Base-by-base conservation (phyloP, 1,140 invertebrate genomes). In the Phthorimaea operculella region DNA sequence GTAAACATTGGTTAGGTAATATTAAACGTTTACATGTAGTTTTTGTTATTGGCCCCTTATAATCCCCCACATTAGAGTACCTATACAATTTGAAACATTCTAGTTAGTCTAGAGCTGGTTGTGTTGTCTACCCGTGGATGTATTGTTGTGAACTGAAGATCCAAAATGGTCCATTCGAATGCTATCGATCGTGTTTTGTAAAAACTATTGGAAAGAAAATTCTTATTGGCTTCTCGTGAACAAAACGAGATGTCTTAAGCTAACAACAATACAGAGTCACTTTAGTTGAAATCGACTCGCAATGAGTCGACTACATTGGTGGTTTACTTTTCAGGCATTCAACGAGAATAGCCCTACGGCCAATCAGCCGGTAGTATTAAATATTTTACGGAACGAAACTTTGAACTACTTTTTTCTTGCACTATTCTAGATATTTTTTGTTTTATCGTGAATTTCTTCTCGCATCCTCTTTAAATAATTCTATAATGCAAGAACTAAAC, bases 331-430 rank as follows among this genome's bases (percentile, higher is more conserved):
- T 87, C 88, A 89, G 88, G 87, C 87, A 80, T 89, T 86, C 85
- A 87, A 83, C 88, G 87, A 88, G 86, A 89, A 88, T 89, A 90
- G 89, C 86, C 88, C 90, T 83, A 87, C 88, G 85, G 87, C 87
- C 83, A 88, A 87, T 87, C 87, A 89, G 87, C 88, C 88, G 88
- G 89, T 90, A 90, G 83, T 87, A 87, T 84, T 84, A 72, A 75
- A 77, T 79, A 79, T 76, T 81, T 79, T 83, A 85, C 72, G 76
- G 79, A 85, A 79, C 81, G 79, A 82, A 76, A 73, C 58, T 78
- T 78, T 78, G 60, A 16, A 77, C 55, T 78, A 70, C 64, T 71
- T 83, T 76, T 79, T 83, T 82, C 75, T 76, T 85, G 81, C 81
- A 85, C 81, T 83, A 62, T 75, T 74, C 66, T 84, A 83, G 78